Percentiles rank a stretch among this genome's conserved stretches.
Conservation (phyloP, 1,140 invertebrate species). For the Nasonia giraulti region DNA sequence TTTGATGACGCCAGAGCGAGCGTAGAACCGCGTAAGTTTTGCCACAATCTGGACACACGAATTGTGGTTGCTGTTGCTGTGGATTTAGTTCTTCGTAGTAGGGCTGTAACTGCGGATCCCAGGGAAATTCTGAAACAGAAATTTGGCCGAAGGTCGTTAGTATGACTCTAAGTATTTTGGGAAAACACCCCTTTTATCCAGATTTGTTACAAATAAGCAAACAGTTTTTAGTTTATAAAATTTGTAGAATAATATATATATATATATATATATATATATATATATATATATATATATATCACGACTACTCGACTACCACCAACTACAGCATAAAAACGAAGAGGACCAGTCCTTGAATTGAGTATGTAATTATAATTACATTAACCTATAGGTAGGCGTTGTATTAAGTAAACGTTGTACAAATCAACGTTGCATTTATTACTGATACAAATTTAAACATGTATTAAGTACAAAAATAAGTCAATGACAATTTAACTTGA, state of each 20-base stretch:
- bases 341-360: neutral
- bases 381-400: too few relatives aligned
- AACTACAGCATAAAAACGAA: neutral
- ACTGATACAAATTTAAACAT: neutral
- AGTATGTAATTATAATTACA: neutral
- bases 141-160: neutral
- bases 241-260: too few relatives aligned
- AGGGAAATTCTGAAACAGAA: slow-evolving; percentile 58
- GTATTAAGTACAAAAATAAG: neutral
- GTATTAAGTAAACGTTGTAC: neutral
- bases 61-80: too few relatives aligned
- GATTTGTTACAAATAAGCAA: too few relatives aligned
- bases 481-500: neutral
- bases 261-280: too few relatives aligned
- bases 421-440: neutral
- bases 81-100: neutral
- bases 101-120: slow-evolving; percentile 16
- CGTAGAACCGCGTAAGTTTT: slow-evolving; percentile 56
- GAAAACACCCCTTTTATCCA: neutral
- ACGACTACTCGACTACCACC: neutral
- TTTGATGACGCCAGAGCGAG: slow-evolving; percentile 62
- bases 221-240: too few relatives aligned
- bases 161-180: neutral
- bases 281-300: too few relatives aligned
- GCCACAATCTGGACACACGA: slow-evolving; percentile 54